These are phyloP conservation scores for Seira ritae DNA, from an alignment of 2,888 invertebrate genomes.

Conservation along the genomic window DNA sequence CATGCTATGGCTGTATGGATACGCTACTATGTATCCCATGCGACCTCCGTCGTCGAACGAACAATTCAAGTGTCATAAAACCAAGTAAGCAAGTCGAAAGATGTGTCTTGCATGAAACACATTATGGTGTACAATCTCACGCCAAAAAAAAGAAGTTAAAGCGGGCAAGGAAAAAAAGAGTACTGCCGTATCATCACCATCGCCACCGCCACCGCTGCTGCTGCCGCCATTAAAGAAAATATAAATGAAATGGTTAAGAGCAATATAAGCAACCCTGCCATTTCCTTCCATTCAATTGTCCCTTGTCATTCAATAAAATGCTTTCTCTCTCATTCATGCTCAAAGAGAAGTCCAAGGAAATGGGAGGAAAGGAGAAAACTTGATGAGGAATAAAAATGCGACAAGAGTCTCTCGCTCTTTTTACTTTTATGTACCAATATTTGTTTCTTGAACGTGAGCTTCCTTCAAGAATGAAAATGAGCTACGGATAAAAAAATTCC, in stretches of 20 bases:
- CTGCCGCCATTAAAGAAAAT: no score
- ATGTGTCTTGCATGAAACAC: constrained; percentile 54
- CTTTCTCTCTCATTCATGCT: no score
- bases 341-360: no score
- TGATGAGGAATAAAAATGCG: constrained; percentile 38
- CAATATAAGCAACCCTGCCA: constrained; percentile 34
- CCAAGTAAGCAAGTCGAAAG: constrained; percentile 49
- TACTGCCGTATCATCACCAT: constrained; percentile 49
- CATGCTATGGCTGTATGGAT: neutral
- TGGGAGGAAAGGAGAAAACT: no score
- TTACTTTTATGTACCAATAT: no score
- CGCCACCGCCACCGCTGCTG: constrained; percentile 50
- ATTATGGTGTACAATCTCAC: constrained; percentile 51
- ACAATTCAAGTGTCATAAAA: no score
- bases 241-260: constrained; percentile 58
- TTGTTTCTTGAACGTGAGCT: no score
- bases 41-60: no score
- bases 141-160: constrained; percentile 49
- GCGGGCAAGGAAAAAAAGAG: constrained; percentile 42
- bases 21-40: no score
- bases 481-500: no score
- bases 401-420: no score
- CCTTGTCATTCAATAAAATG: constrained; percentile 41
- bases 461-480: no score
- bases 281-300: constrained; percentile 54